phyloP scores from a whole-genome alignment of 2,797 vertebrate genomes.

The Neoniphon sammara region DNA sequence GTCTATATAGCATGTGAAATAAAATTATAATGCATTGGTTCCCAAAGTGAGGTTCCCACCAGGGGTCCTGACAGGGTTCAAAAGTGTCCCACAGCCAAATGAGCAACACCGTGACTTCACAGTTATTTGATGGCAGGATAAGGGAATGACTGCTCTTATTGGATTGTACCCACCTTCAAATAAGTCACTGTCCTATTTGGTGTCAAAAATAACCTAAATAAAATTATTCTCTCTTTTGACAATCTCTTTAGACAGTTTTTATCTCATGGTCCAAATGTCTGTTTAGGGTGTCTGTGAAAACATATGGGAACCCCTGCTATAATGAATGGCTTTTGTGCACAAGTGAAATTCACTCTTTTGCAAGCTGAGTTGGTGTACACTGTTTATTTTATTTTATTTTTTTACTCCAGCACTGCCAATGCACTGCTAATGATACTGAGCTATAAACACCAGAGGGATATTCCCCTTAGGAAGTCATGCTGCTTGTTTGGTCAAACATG shows the following conservation, averaged over 20 bases:
- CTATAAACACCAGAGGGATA: slow-evolving; percentile 49
- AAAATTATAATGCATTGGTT: too few species aligned
- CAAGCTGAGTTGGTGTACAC: slow-evolving; percentile 12
- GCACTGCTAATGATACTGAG: slow-evolving; percentile 17
- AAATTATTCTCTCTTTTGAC: too few species aligned
- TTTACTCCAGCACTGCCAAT: neutral
- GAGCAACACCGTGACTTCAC: too few species aligned
- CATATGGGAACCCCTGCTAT: neutral
- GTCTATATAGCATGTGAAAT: neutral
- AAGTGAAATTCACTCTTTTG: slow-evolving; percentile 9
- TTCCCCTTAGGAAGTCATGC: slow-evolving; percentile 13
- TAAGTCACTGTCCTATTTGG: too few species aligned
- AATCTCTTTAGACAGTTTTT: too few species aligned
- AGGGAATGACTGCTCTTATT: neutral
- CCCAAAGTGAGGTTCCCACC: too few species aligned
- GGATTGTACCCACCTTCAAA: too few species aligned
- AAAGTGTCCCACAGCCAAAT: neutral
- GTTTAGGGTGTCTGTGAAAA: neutral
- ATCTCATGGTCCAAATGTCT: slow-evolving; percentile 5
- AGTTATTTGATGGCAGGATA: neutral
- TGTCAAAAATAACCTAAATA: too few species aligned
- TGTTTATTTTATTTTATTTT: neutral
- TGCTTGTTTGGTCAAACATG: neutral
- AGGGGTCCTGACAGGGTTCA: neutral
- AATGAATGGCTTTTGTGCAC: neutral